These are phyloP conservation scores for Microplitis demolitor DNA, from an alignment of 1,140 invertebrate species.

Conservation along the genomic window DNA sequence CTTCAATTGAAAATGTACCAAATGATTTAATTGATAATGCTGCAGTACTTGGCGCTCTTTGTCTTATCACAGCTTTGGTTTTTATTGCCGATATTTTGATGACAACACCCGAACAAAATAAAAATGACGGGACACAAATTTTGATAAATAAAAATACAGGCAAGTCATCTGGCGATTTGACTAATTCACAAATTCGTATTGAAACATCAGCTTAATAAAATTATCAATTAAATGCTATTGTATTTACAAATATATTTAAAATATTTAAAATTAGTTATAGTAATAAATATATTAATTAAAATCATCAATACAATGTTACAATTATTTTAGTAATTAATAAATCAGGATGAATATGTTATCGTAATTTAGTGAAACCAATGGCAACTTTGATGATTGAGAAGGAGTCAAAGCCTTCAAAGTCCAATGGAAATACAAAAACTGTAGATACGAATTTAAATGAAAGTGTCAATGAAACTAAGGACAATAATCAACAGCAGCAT, in stretches of 20 bases:
- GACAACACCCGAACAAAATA: conserved; percentile 42
- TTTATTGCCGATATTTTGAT: conserved; percentile 68
- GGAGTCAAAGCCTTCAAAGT: conserved; percentile 33
- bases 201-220: conserved; percentile 18
- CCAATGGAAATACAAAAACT: conserved; percentile 13
- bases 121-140: conserved; percentile 43
- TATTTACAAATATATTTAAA: not conserved
- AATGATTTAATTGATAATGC: conserved; percentile 71
- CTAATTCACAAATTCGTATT: conserved; percentile 20
- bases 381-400: conserved; percentile 39
- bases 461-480: conserved; percentile 29
- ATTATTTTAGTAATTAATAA: not conserved
- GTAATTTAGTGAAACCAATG: conserved; percentile 30
- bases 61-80: conserved; percentile 70
- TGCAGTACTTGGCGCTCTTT: conserved; percentile 70
- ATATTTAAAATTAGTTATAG: not conserved
- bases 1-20: conserved; percentile 73
- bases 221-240: not conserved
- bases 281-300: too few relatives aligned
- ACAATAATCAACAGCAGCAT: not conserved
- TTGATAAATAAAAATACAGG: conserved; percentile 46
- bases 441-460: conserved; percentile 25
- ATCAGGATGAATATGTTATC: conserved; percentile 8
- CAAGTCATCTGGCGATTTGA: conserved; percentile 27
- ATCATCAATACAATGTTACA: not conserved